A percentile compares a stretch with the other conserved stretches of the same genome.
Conservation (phyloP, 2,888 invertebrate species). For the Agrochola macilenta region DNA sequence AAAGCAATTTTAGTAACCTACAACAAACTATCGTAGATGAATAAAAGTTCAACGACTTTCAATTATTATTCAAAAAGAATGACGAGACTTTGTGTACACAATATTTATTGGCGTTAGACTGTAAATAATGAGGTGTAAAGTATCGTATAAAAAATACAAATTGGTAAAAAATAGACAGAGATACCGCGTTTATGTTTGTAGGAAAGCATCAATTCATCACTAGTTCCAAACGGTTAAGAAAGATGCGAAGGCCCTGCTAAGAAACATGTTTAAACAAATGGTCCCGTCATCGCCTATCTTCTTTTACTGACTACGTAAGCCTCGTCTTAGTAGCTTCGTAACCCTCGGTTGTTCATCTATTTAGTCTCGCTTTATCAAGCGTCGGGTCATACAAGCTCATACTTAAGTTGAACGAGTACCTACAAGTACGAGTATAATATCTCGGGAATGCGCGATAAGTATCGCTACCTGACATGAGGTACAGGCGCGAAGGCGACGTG, state of each 20-base stretch:
- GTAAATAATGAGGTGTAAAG: constrained; percentile 53
- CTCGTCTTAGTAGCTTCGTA: constrained; percentile 5
- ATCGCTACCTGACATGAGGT: constrained; percentile 58
- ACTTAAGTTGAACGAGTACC: constrained; percentile 44
- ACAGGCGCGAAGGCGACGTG: constrained; percentile 35
- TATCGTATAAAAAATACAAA: constrained; percentile 56
- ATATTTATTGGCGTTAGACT: constrained; percentile 48
- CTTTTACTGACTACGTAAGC: constrained; percentile 20
- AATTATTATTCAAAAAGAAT: constrained; percentile 49
- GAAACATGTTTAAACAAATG: constrained; percentile 36
- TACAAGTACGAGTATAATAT: constrained; percentile 45
- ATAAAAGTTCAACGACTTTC: constrained; percentile 22
- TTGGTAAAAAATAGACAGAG: constrained; percentile 38
- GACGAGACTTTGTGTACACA: constrained; percentile 32
- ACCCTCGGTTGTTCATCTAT: constrained; percentile 25
- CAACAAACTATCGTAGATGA: constrained; percentile 1
- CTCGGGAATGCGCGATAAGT: constrained; percentile 55
- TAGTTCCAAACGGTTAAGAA: constrained; percentile 11
- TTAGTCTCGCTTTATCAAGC: constrained; percentile 38
- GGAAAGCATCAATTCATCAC: constrained; percentile 51
- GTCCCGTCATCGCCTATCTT: constrained; percentile 20
- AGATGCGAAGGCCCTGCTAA: constrained; percentile 2
- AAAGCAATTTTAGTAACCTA: constrained; percentile 5
- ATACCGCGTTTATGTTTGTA: constrained; percentile 27
- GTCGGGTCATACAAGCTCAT: constrained; percentile 42